Evolutionary conservation across 64 coral and sea anemone genomes (phyloP).

Genomic region (Trachythela sp.): DNA sequence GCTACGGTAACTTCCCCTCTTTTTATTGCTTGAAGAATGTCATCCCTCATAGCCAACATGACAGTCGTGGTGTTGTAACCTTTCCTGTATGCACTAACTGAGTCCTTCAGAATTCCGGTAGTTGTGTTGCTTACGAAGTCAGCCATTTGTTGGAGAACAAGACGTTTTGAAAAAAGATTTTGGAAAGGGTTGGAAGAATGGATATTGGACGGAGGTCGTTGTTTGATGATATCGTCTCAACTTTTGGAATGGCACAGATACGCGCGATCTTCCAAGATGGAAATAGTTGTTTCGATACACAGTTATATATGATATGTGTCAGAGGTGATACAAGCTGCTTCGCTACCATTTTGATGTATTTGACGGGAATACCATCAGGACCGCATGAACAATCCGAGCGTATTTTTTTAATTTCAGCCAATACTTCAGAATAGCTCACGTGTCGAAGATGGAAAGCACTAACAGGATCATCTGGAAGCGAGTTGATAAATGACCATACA

Average conservation of each 20-base stretch:
- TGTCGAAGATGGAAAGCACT: not conserved
- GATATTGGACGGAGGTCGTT: too few species aligned
- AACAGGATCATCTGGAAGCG: not conserved
- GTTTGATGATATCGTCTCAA: too few species aligned
- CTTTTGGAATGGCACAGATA: not conserved
- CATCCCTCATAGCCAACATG: not conserved
- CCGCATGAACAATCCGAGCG: not conserved
- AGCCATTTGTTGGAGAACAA: too few species aligned
- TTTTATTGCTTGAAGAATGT: not conserved
- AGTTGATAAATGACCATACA: not conserved
- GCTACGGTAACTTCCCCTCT: not conserved
- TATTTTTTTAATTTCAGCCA: not conserved
- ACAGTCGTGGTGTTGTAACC: too few species aligned
- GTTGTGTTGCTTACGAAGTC: too few species aligned
- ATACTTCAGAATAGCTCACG: not conserved
- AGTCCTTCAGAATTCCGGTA: too few species aligned
- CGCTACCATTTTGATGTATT: not conserved
- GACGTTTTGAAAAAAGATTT: too few species aligned
- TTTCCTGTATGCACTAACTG: too few species aligned
- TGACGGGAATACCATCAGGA: not conserved
- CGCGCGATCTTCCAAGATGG: not conserved
- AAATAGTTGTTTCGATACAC: not conserved
- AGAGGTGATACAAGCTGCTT: not conserved
- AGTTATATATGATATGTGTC: not conserved
- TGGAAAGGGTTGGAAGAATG: too few species aligned